Evolutionary conservation across 2,888 invertebrate species (phyloP).

Genomic region (Aphrophora alni): DNA sequence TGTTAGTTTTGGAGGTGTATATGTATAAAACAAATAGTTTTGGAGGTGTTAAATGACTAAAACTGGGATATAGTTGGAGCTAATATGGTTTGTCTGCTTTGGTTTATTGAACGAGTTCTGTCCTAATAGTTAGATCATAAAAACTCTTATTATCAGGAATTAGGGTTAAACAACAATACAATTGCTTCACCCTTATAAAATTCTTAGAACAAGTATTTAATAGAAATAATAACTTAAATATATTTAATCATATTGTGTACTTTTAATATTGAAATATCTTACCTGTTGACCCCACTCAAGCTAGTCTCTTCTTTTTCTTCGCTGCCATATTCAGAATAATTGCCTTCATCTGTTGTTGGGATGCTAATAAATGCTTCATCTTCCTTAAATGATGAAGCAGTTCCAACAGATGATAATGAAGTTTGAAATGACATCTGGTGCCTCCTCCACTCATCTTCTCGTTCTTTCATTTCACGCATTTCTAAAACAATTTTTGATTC

Average conservation of each 20-base stretch:
- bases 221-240: too few relatives aligned
- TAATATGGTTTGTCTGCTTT: too few relatives aligned
- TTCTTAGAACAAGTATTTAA: too few relatives aligned
- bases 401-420: background rate
- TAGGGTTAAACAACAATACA: too few relatives aligned
- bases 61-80: too few relatives aligned
- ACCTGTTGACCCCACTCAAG: constrained; percentile 52
- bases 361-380: constrained; percentile 51
- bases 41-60: too few relatives aligned
- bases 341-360: constrained; percentile 54
- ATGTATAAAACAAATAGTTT: too few relatives aligned
- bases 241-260: background rate
- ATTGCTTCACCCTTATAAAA: too few relatives aligned
- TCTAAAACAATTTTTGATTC: background rate
- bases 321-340: constrained; percentile 53
- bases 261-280: constrained; percentile 15
- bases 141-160: too few relatives aligned
- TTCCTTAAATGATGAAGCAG: constrained; percentile 12
- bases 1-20: too few relatives aligned
- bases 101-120: too few relatives aligned
- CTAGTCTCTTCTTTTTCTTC: constrained; percentile 53
- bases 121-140: too few relatives aligned
- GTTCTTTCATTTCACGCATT: constrained; percentile 31
- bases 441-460: constrained; percentile 26
- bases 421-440: constrained; percentile 19